Conservation (phyloP, 2,888 invertebrate species). For the Drosophila prolongata region DNA sequence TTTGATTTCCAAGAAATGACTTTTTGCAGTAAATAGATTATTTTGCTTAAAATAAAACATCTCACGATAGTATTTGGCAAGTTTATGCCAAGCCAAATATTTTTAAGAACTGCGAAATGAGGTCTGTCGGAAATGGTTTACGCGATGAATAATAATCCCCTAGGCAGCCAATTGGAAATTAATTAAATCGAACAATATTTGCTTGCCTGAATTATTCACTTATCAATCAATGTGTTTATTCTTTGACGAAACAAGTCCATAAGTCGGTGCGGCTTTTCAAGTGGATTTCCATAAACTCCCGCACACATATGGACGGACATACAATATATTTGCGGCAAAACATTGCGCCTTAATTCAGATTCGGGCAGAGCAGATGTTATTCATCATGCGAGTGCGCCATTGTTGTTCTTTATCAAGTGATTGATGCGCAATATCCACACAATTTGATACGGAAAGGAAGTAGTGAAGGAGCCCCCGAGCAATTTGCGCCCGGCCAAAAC, state of each 20-base stretch:
- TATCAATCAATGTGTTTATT: constrained; percentile 53
- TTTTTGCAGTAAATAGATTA: background rate
- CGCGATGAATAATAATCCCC: constrained; percentile 25
- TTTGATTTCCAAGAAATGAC: background rate
- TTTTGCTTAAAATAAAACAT: background rate
- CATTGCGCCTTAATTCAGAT: constrained; percentile 60
- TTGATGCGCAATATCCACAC: constrained; percentile 75
- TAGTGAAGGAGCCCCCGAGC: constrained; percentile 47
- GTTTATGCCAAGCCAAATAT: constrained; percentile 17
- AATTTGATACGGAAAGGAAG: constrained; percentile 70
- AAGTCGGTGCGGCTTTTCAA: constrained; percentile 56
- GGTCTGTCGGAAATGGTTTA: constrained; percentile 5
- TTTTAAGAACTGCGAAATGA: constrained; percentile 1
- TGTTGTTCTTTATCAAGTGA: constrained; percentile 71
- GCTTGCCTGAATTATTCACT: constrained; percentile 41
- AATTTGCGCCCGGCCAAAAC: constrained; percentile 32
- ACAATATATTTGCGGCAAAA: constrained; percentile 56
- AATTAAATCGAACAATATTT: constrained; percentile 38
- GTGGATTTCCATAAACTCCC: constrained; percentile 61
- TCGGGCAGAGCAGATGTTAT: constrained; percentile 64
- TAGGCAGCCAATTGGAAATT: constrained; percentile 26
- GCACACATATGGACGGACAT: constrained; percentile 2
- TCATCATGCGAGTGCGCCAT: constrained; percentile 65
- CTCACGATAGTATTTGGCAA: background rate
- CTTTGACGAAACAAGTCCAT: constrained; percentile 46